A percentile compares a stretch with the other conserved stretches of the same genome.
Conservation (phyloP, 2,888 invertebrate species). For the Phyto melanocephala region DNA sequence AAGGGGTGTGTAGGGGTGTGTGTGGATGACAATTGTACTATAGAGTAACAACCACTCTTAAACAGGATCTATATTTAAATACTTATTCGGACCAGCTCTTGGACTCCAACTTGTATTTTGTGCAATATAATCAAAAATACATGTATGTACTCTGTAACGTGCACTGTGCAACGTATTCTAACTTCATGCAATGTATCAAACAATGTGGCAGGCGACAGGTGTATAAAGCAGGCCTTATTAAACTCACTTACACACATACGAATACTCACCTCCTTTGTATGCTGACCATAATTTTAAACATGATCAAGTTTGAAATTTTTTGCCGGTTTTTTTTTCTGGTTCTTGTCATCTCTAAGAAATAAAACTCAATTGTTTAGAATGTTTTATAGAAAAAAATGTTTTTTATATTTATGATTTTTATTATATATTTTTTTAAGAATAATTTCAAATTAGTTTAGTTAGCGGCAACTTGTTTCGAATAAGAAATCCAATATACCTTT, state of each 20-base stretch:
- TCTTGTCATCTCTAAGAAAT: constrained; percentile 8
- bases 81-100: not conserved
- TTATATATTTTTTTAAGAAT: not conserved
- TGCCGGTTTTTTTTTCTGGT: not conserved
- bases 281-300: constrained; percentile 11
- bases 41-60: not conserved
- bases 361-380: constrained; percentile 9
- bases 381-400: not conserved
- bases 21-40: not conserved
- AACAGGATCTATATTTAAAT: constrained; percentile 62
- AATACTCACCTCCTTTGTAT: not conserved
- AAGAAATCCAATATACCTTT: too few relatives aligned
- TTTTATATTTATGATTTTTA: not conserved
- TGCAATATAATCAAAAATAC: not conserved
- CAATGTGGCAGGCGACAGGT: constrained; percentile 50
- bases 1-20: constrained; percentile 52
- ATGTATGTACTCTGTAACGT: not conserved
- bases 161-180: not conserved
- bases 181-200: not conserved
- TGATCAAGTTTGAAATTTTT: constrained; percentile 41
- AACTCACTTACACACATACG: too few relatives aligned
- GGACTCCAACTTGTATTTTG: not conserved
- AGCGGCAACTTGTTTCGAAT: constrained; percentile 44
- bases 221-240: constrained; percentile 37
- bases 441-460: constrained; percentile 31